Conservation (phyloP, 2,113 vertebrate species). For the Ophiodon elongatus region DNA sequence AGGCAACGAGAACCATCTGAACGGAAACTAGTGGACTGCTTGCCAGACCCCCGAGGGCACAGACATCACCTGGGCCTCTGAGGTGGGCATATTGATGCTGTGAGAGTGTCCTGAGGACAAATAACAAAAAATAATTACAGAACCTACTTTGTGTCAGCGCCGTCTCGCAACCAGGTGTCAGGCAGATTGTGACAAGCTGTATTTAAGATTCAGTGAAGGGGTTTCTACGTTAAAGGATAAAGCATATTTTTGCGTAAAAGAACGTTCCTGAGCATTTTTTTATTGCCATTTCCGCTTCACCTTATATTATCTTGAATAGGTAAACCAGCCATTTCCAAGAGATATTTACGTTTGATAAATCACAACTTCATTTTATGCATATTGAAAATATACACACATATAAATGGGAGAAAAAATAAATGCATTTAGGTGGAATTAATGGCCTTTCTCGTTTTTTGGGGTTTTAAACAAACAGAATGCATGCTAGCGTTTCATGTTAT, state of each 20-base stretch:
- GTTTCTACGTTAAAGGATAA: not conserved
- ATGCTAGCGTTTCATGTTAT: not conserved
- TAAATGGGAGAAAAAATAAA: not conserved
- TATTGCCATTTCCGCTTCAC: not conserved
- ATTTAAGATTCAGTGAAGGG: constrained; percentile 8
- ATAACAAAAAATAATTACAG: constrained; percentile 46
- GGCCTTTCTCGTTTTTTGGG: too few relatives aligned
- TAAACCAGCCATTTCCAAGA: not conserved
- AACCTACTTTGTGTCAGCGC: constrained; percentile 11
- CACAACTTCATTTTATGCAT: not conserved
- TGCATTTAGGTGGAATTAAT: not conserved
- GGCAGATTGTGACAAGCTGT: constrained; percentile 22
- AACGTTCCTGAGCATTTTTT: not conserved
- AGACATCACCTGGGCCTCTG: constrained; percentile 48
- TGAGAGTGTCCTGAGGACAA: constrained; percentile 39
- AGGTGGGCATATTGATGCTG: constrained; percentile 1
- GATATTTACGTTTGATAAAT: not conserved
- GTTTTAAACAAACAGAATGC: not conserved
- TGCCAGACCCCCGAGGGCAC: constrained; percentile 39
- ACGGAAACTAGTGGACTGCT: constrained; percentile 36
- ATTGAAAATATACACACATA: not conserved
- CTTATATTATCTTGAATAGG: not conserved
- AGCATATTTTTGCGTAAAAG: not conserved
- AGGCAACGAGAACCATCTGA: constrained; percentile 39
- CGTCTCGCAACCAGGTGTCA: constrained; percentile 35